Evolutionary conservation across 2,888 invertebrate genomes (phyloP).

Genomic region (Hyposoter didymator): DNA sequence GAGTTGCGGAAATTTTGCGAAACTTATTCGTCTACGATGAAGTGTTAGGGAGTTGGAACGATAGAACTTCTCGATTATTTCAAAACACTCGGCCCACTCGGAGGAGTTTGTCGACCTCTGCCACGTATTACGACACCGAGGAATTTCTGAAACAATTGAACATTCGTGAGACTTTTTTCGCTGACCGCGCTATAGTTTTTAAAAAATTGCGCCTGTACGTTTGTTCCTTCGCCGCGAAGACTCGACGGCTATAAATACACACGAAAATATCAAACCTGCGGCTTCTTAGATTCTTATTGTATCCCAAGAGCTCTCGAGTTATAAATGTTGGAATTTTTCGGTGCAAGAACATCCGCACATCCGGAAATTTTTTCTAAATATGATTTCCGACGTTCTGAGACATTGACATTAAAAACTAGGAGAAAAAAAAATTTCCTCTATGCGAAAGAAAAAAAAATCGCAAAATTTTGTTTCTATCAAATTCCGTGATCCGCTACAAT

Average conservation of each 20-base stretch:
- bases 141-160: slow-evolving; percentile 35
- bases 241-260: neutral
- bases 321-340: too few species aligned
- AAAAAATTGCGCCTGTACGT: neutral
- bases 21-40: neutral
- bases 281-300: neutral
- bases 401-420: too few species aligned
- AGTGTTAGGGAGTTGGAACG: neutral
- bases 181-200: slow-evolving; percentile 21
- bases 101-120: slow-evolving; percentile 27
- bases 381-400: too few species aligned
- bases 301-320: neutral
- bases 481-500: neutral
- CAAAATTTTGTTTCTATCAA: neutral
- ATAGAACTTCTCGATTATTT: neutral
- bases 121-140: slow-evolving; percentile 19
- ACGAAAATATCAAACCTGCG: neutral
- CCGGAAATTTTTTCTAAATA: too few species aligned
- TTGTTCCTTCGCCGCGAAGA: neutral
- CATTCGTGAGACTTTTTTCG: slow-evolving; percentile 19
- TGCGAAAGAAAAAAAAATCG: neutral
- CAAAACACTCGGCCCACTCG: slow-evolving; percentile 8
- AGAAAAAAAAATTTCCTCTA: too few species aligned
- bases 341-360: too few species aligned
- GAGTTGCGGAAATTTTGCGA: neutral